phyloP scores from a whole-genome alignment of 2,888 invertebrate species.

The Conops quadrifasciatus region DNA sequence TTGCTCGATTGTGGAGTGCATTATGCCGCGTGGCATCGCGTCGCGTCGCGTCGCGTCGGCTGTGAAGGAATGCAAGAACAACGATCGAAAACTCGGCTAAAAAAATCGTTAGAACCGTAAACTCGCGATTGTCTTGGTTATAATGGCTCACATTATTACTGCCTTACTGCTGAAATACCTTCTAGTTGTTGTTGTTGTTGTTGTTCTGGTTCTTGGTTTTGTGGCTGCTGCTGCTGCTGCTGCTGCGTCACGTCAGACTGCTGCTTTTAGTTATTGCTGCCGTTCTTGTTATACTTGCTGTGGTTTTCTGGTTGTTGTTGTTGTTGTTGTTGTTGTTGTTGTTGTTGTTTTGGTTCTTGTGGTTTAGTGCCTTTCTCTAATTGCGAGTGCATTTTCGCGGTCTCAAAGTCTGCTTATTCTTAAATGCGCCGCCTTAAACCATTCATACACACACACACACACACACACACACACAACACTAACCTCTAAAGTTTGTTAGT shows the following conservation, averaged over 20 bases:
- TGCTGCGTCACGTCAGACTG: too few species aligned
- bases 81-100: constrained; percentile 21
- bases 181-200: constrained; percentile 1
- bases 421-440: constrained; percentile 3
- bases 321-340: neutral
- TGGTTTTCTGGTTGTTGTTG: neutral
- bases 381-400: constrained; percentile 35
- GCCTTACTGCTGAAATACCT: neutral
- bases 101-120: constrained; percentile 30
- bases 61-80: constrained; percentile 17
- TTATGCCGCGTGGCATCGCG: neutral
- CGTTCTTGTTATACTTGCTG: neutral
- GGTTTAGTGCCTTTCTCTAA: constrained; percentile 32
- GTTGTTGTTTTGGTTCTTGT: constrained; percentile 19
- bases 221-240: neutral
- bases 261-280: neutral
- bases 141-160: constrained; percentile 1
- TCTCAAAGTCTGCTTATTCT: constrained; percentile 21
- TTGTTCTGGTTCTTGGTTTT: neutral
- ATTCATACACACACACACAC: neutral
- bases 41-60: neutral
- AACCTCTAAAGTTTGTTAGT: too few species aligned
- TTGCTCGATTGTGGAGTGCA: neutral
- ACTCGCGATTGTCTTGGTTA: constrained; percentile 22
- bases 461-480: too few species aligned